These are phyloP conservation scores for Leptocoma aspasia DNA, from an alignment of 2,113 vertebrate genomes.

Conservation along the genomic window DNA sequence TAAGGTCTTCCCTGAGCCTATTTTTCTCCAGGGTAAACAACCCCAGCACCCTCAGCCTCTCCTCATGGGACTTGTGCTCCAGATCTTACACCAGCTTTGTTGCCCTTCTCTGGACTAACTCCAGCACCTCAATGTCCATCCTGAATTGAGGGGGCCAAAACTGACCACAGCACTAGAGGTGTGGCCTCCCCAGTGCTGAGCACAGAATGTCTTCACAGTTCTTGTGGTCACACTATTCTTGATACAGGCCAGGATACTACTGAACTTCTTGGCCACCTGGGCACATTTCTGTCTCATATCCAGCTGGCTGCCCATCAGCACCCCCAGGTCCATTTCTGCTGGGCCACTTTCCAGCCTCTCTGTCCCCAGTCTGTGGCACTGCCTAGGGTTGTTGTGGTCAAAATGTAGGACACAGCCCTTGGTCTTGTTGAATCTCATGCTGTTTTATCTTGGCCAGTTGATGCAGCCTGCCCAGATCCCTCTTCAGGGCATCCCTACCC, in stretches of 20 bases:
- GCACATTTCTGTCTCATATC: background rate
- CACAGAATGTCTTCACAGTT: background rate
- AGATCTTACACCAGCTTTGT: background rate
- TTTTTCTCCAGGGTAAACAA: background rate
- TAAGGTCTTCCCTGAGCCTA: background rate
- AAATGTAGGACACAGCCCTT: background rate
- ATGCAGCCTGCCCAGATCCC: no score
- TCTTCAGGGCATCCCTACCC: no score
- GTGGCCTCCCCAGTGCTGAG: background rate
- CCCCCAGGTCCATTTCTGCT: background rate
- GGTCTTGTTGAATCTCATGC: background rate
- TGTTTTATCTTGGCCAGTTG: background rate
- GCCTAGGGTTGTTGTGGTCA: background rate
- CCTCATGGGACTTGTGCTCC: background rate
- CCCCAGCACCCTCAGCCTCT: background rate
- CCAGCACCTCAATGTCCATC: background rate
- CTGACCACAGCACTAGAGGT: rapidly evolving
- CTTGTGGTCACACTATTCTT: background rate
- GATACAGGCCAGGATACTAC: background rate
- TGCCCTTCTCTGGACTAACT: background rate
- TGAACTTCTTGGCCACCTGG: background rate
- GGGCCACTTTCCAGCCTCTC: background rate
- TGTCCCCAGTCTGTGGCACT: no score
- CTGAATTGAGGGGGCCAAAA: background rate
- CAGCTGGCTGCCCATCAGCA: background rate